Conservation (phyloP, 2,888 invertebrate genomes). For the Amiota communis region DNA sequence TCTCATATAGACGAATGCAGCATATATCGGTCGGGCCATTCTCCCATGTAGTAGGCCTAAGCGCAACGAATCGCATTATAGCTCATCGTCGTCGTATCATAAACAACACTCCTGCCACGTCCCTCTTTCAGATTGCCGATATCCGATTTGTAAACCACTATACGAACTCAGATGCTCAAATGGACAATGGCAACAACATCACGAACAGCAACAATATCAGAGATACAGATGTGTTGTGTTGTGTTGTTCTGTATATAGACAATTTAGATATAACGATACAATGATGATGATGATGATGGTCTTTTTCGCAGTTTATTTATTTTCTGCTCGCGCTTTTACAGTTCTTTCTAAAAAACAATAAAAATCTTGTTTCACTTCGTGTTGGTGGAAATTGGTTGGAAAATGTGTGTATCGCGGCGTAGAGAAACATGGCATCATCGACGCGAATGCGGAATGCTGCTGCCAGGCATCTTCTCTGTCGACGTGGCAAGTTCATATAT, state of each 20-base stretch:
- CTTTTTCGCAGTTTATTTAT: conserved; percentile 45
- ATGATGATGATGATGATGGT: not conserved
- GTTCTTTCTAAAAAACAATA: conserved; percentile 69
- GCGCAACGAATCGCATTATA: conserved; percentile 67
- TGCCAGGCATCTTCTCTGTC: conserved; percentile 16
- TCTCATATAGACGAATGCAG: conserved; percentile 9
- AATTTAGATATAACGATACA: not conserved
- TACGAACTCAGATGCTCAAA: conserved; percentile 56
- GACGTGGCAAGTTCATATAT: conserved; percentile 62
- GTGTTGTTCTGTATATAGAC: conserved; percentile 8
- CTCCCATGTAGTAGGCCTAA: conserved; percentile 13
- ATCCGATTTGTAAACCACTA: conserved; percentile 60
- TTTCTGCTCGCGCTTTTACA: conserved; percentile 64
- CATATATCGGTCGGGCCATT: not conserved
- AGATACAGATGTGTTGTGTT: conserved; percentile 2
- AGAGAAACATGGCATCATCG: conserved; percentile 42
- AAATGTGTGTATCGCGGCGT: conserved; percentile 33
- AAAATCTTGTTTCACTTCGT: conserved; percentile 48
- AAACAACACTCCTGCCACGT: not conserved
- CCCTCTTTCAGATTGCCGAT: conserved; percentile 34
- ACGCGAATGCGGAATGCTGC: conserved; percentile 35
- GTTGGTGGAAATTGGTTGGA: conserved; percentile 57
- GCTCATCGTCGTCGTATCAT: conserved; percentile 43
- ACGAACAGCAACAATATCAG: not conserved
- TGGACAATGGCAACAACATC: not conserved